Percentiles rank a stretch among this genome's conserved stretches.
Evolutionary conservation across 2,888 invertebrate species (phyloP).

Genomic region (Hemaris fuciformis): DNA sequence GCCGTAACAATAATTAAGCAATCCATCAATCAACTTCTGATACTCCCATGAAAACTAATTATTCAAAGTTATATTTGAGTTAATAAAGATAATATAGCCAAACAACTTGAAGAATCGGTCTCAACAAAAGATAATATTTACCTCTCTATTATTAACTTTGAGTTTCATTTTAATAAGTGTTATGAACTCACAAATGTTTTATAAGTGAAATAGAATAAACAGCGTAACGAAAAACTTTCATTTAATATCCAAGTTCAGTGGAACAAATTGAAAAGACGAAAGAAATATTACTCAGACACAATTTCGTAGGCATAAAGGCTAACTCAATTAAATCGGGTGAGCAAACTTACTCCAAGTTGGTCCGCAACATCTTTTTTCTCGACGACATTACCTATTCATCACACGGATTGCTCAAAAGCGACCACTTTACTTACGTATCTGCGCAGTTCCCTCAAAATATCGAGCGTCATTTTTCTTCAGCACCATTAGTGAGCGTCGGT

Average conservation of each 20-base stretch:
- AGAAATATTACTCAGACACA: constrained; percentile 29
- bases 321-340: constrained; percentile 50
- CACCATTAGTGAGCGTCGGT: constrained; percentile 62
- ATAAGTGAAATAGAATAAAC: constrained; percentile 22
- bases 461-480: constrained; percentile 62
- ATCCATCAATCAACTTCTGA: neutral
- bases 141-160: neutral
- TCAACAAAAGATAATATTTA: neutral
- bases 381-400: constrained; percentile 64
- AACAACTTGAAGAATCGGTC: neutral
- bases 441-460: constrained; percentile 45
- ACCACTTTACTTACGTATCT: constrained; percentile 52
- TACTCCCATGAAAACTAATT: neutral
- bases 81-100: neutral
- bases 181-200: neutral
- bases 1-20: neutral
- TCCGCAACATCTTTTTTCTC: constrained; percentile 47
- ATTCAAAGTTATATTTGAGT: neutral
- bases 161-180: constrained; percentile 3
- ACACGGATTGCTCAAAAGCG: constrained; percentile 56
- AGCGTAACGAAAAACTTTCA: constrained; percentile 22
- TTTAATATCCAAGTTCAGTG: constrained; percentile 18
- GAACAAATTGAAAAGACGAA: constrained; percentile 28
- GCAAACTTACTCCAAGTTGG: constrained; percentile 42
- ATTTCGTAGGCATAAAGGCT: constrained; percentile 43